These are phyloP conservation scores for Synergus laeviventris DNA, from an alignment of 2,888 invertebrate genomes.

Conservation along the genomic window DNA sequence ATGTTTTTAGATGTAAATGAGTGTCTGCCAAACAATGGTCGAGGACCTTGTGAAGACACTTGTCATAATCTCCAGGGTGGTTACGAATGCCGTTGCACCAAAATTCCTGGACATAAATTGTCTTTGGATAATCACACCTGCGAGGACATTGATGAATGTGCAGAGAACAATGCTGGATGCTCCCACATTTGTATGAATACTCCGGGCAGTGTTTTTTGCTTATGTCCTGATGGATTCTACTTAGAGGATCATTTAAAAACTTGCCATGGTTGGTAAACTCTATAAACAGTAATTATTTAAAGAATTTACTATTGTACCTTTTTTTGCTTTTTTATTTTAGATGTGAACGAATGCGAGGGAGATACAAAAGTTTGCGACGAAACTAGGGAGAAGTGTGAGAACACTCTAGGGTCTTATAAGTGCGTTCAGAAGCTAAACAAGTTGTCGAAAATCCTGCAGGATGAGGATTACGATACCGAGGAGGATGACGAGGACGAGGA, in stretches of 20 bases:
- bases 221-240: slow-evolving; percentile 70
- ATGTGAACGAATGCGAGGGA: slow-evolving; percentile 87
- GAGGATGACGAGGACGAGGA: slow-evolving; percentile 60
- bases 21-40: slow-evolving; percentile 80
- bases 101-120: slow-evolving; percentile 80
- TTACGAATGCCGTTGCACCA: slow-evolving; percentile 79
- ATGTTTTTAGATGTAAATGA: slow-evolving; percentile 78
- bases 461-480: slow-evolving; percentile 67
- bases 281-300: background rate
- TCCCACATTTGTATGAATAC: slow-evolving; percentile 80
- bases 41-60: slow-evolving; percentile 81
- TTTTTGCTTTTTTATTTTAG: slow-evolving; percentile 67
- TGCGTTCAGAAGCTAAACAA: slow-evolving; percentile 76
- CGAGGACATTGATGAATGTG: slow-evolving; percentile 79
- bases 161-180: slow-evolving; percentile 78
- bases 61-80: slow-evolving; percentile 80
- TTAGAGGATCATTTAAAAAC: slow-evolving; percentile 68
- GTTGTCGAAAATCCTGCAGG: slow-evolving; percentile 65
- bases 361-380: slow-evolving; percentile 87
- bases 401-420: slow-evolving; percentile 87
- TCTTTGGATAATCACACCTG: slow-evolving; percentile 79
- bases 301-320: background rate
- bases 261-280: slow-evolving; percentile 64
- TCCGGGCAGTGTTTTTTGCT: slow-evolving; percentile 75
- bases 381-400: slow-evolving; percentile 80